These are phyloP conservation scores for Mycogona germanica DNA, from an alignment of 2,888 invertebrate genomes.

Conservation along the genomic window DNA sequence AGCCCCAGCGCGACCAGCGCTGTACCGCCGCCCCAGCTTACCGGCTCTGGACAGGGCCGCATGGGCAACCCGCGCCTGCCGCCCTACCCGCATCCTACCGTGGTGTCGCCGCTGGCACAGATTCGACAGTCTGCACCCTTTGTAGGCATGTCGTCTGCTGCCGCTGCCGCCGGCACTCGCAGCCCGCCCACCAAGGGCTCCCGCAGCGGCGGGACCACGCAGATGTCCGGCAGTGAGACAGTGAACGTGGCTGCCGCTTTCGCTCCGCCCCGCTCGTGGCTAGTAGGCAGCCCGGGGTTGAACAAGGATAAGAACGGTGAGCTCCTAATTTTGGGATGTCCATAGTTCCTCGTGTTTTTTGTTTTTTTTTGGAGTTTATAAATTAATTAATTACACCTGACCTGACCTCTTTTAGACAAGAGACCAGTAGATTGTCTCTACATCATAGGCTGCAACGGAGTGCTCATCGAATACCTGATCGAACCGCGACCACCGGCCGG, in stretches of 20 bases:
- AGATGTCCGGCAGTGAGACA: slow-evolving; percentile 25
- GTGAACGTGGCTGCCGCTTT: slow-evolving; percentile 67
- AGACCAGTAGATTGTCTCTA: slow-evolving; percentile 68
- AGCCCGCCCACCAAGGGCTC: slow-evolving; percentile 23
- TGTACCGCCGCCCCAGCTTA: background rate
- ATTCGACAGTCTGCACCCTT: slow-evolving; percentile 44
- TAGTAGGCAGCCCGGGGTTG: slow-evolving; percentile 39
- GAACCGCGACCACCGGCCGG: slow-evolving; percentile 56
- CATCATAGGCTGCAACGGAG: slow-evolving; percentile 77
- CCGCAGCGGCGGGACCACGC: background rate
- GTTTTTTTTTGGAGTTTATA: background rate
- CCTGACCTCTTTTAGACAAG: slow-evolving; percentile 33
- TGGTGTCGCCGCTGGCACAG: slow-evolving; percentile 70
- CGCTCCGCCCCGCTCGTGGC: slow-evolving; percentile 61
- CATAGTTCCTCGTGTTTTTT: background rate
- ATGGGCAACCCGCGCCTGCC: slow-evolving; percentile 70
- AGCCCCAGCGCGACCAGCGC: slow-evolving; percentile 31
- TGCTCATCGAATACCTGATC: slow-evolving; percentile 74
- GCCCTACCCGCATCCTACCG: slow-evolving; percentile 76
- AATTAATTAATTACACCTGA: background rate
- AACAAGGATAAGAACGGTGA: slow-evolving; percentile 27
- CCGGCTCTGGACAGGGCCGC: slow-evolving; percentile 12
- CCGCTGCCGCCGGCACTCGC: slow-evolving; percentile 18
- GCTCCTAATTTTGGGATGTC: background rate
- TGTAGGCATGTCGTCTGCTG: slow-evolving; percentile 18